These are phyloP conservation scores for Xenopus tropicalis DNA, from an alignment of 2,113 vertebrate genomes.

Conservation along the genomic window DNA sequence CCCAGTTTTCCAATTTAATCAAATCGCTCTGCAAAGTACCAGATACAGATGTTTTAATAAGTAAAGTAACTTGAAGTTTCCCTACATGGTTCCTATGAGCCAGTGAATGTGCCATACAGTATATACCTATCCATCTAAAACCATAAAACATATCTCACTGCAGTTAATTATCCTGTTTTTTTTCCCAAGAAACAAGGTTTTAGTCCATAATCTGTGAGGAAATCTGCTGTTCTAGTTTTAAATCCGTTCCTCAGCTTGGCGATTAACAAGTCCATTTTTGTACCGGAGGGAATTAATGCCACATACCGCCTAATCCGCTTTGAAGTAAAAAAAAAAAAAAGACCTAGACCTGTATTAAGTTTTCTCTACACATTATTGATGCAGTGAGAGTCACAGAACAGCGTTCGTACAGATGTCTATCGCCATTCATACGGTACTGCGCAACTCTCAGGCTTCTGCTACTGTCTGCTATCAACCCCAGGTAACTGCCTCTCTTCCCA, in stretches of 20 bases:
- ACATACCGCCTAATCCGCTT: slow-evolving; percentile 82
- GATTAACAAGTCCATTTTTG: slow-evolving; percentile 80
- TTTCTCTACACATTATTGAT: slow-evolving; percentile 54
- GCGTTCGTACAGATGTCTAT: background rate
- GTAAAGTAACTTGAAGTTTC: too few relatives aligned
- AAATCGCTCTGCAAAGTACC: too few relatives aligned
- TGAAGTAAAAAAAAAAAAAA: slow-evolving; percentile 66
- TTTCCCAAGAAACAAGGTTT: slow-evolving; percentile 73
- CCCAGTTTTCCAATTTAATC: too few relatives aligned
- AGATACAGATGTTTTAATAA: too few relatives aligned
- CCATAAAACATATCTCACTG: slow-evolving; percentile 64
- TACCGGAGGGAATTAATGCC: slow-evolving; percentile 83
- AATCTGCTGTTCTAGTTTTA: slow-evolving; percentile 77
- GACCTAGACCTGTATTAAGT: slow-evolving; percentile 68
- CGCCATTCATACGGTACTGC: slow-evolving; percentile 34
- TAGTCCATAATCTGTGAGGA: slow-evolving; percentile 77
- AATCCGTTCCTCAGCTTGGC: slow-evolving; percentile 75
- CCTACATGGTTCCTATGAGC: too few relatives aligned
- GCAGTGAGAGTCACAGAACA: slow-evolving; percentile 43
- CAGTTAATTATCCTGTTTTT: slow-evolving; percentile 77
- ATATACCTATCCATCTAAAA: slow-evolving; percentile 6
- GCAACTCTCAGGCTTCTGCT: slow-evolving; percentile 36
- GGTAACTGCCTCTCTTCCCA: slow-evolving; percentile 48
- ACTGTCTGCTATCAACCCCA: slow-evolving; percentile 46
- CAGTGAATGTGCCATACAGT: too few relatives aligned